Evolutionary conservation across 2,888 invertebrate species (phyloP).

Genomic region (Napeogenes sylphis): DNA sequence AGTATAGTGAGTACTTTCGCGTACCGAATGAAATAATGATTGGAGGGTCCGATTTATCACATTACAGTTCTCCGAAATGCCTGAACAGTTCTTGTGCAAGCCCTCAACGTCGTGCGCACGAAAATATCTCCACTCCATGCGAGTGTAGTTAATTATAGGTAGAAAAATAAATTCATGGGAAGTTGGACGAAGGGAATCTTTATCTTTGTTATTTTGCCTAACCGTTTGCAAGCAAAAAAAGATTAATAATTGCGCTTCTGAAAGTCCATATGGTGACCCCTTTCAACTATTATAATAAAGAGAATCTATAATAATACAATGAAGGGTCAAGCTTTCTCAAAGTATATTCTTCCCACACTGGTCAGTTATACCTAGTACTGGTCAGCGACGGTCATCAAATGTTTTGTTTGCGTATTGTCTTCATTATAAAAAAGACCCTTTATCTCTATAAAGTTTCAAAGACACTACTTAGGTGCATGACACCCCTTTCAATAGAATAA

Average conservation of each 20-base stretch:
- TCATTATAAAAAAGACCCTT: slow-evolving; percentile 57
- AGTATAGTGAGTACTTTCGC: slow-evolving; percentile 71
- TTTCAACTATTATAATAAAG: slow-evolving; percentile 47
- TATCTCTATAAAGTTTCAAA: slow-evolving; percentile 51
- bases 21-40: slow-evolving; percentile 75
- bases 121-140: slow-evolving; percentile 70
- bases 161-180: slow-evolving; percentile 72
- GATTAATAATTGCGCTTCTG: slow-evolving; percentile 42
- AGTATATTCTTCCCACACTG: slow-evolving; percentile 69
- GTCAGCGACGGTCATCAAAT: slow-evolving; percentile 72
- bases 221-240: slow-evolving; percentile 60
- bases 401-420: slow-evolving; percentile 63
- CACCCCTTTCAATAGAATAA: slow-evolving; percentile 59
- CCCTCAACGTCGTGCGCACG: slow-evolving; percentile 73
- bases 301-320: slow-evolving; percentile 42
- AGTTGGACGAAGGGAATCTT: slow-evolving; percentile 53
- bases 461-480: slow-evolving; percentile 54
- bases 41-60: slow-evolving; percentile 76
- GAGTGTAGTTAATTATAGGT: slow-evolving; percentile 71
- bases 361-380: slow-evolving; percentile 68
- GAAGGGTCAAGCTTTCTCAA: slow-evolving; percentile 58
- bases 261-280: slow-evolving; percentile 50
- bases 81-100: slow-evolving; percentile 72
- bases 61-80: slow-evolving; percentile 72
- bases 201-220: slow-evolving; percentile 58